Conservation (phyloP, 2,797 vertebrate species). For the Morelia viridis region DNA sequence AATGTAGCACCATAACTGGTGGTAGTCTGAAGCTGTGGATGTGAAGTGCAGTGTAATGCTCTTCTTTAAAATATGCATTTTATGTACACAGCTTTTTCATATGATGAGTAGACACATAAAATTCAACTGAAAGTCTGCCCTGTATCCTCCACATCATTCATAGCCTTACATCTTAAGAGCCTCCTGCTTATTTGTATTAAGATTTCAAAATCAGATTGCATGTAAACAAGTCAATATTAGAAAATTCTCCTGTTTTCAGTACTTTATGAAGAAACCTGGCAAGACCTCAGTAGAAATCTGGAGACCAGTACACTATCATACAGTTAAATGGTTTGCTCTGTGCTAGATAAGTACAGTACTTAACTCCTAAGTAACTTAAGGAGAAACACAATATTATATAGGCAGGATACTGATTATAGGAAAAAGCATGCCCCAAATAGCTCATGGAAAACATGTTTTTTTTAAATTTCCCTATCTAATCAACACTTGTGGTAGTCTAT, state of each 20-base stretch:
- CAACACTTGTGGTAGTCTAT: too few relatives aligned
- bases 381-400: neutral
- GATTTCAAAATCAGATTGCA: neutral
- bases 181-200: neutral
- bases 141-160: too few relatives aligned
- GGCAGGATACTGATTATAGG: neutral
- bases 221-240: neutral
- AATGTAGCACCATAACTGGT: too few relatives aligned
- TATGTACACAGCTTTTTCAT: too few relatives aligned
- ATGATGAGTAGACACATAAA: too few relatives aligned
- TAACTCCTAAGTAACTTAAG: too few relatives aligned
- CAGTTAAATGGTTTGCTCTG: neutral
- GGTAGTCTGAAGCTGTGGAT: too few relatives aligned
- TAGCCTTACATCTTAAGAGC: too few relatives aligned
- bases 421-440: neutral
- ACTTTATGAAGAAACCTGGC: neutral
- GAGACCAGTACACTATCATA: neutral
- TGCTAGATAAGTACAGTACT: neutral
- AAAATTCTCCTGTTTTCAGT: neutral
- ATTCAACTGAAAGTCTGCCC: too few relatives aligned
- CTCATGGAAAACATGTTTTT: neutral
- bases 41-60: too few relatives aligned
- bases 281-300: neutral
- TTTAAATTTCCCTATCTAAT: too few relatives aligned
- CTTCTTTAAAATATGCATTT: too few relatives aligned